These are phyloP conservation scores for Toxotes lorentzi DNA, from an alignment of 2,797 vertebrate species.

Conservation along the genomic window DNA sequence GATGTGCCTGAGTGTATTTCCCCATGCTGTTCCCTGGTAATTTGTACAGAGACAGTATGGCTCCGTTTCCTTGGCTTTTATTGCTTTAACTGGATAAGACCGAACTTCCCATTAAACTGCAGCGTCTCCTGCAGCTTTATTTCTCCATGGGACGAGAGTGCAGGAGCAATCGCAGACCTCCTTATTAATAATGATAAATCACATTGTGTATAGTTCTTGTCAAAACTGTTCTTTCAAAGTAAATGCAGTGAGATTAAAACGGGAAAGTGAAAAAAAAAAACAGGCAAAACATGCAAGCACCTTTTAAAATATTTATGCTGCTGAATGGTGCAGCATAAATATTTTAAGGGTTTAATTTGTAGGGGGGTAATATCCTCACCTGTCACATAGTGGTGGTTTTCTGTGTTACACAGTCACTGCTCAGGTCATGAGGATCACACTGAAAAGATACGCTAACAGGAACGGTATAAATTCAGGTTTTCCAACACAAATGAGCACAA, in stretches of 20 bases:
- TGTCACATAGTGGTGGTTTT: background rate
- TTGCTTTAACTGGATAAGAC: conserved; percentile 74
- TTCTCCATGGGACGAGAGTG: conserved; percentile 58
- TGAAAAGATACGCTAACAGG: background rate
- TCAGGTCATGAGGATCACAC: background rate
- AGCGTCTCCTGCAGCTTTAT: conserved; percentile 60
- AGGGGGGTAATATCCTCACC: background rate
- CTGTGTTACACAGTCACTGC: background rate
- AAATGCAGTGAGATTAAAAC: conserved; percentile 12
- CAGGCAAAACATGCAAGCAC: background rate
- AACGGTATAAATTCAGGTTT: no score
- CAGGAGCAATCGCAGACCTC: conserved; percentile 19
- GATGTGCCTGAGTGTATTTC: conserved; percentile 63
- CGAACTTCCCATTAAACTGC: conserved; percentile 50
- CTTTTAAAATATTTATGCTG: conserved; percentile 12
- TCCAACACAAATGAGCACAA: background rate
- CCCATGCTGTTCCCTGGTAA: conserved; percentile 65
- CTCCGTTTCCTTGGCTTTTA: conserved; percentile 68
- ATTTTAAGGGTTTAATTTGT: conserved; percentile 6
- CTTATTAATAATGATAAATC: conserved; percentile 53
- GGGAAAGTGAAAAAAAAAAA: background rate
- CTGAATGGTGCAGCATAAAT: conserved; percentile 1
- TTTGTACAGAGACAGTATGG: conserved; percentile 69
- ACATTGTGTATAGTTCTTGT: conserved; percentile 1
- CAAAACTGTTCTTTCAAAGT: conserved; percentile 13